Evolutionary conservation across 2,113 vertebrate species (phyloP).

Genomic region (Pterophyllum scalare): DNA sequence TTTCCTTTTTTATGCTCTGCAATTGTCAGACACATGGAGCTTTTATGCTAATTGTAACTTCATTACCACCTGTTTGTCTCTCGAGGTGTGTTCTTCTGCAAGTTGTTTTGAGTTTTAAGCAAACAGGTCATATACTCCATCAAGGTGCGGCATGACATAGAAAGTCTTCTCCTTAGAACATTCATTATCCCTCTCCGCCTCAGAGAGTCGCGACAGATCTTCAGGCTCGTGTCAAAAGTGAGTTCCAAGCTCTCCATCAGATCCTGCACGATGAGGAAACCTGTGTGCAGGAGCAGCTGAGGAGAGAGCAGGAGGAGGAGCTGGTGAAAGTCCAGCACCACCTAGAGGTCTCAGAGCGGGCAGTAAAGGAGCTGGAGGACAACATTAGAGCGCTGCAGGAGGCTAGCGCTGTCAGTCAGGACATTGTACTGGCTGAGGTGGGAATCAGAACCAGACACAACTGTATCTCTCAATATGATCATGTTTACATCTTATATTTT

Average conservation of each 20-base stretch:
- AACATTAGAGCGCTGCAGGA: conserved; percentile 65
- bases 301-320: conserved; percentile 71
- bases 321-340: conserved; percentile 75
- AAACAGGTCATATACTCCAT: background rate
- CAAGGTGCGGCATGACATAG: background rate
- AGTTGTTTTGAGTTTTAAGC: background rate
- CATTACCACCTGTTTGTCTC: background rate
- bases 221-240: conserved; percentile 74
- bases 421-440: conserved; percentile 75
- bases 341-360: conserved; percentile 61
- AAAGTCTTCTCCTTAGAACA: background rate
- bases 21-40: conserved; percentile 10
- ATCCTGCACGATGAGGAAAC: conserved; percentile 84
- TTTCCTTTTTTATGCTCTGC: background rate
- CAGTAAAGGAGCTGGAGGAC: conserved; percentile 73
- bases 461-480: background rate
- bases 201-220: conserved; percentile 76
- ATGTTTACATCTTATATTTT: background rate
- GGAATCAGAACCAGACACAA: background rate
- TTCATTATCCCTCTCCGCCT: background rate
- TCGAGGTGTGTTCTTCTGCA: background rate
- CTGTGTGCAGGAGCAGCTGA: conserved; percentile 78
- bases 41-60: conserved; percentile 5
- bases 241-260: conserved; percentile 84
- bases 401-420: conserved; percentile 53